Evolutionary conservation across 2,113 vertebrate species (phyloP), one percentile per base, ranked within the genome.

Genomic region (Bothrops jararaca): DNA sequence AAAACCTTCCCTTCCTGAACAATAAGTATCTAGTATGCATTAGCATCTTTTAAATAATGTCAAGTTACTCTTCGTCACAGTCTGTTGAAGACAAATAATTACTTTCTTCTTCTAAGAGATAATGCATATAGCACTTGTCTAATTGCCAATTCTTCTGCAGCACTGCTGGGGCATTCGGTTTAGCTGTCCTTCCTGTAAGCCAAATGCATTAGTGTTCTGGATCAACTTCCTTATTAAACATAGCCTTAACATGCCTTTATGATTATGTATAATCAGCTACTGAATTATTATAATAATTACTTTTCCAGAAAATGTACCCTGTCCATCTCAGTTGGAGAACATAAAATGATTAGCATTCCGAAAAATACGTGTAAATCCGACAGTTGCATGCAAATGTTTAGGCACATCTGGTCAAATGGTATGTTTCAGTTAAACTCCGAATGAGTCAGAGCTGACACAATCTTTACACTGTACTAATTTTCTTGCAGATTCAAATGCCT

Each of bases 81-180:
- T 42, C 92, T 96, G 95, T 93, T 94, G 96, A 96, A 97, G 95
- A 96, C 95, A 97, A 96, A 97, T 96, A 42, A 94, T 96, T 97
- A 96, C 91, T 96, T 97, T 95, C 94, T 94, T 95, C 54, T 94
- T 97, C 93, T 93, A 96, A 94, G 95, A 95, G 96, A 94, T 93
- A 96, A 93, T 95, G 52, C 80, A 87, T 90, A 91, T 50, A 97
- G 91, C 95, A 64, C 13, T 95, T 97, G 93, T 97, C 95, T 96
- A 97, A 97, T 97, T 97, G 96, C 95, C 95, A 97, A 1, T 94
- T 96, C 91, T 92, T 85, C 92, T 95, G 90, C 92, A 93, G 92
- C 90, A 34, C 87, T 90, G 56, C 92, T 92, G 22, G 93, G 93
- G 90, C 88, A 92, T 93, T 2, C 93, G 94, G 93, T 95, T 96